phyloP scores from a whole-genome alignment of 2,113 vertebrate genomes.

The Euleptes europaea region DNA sequence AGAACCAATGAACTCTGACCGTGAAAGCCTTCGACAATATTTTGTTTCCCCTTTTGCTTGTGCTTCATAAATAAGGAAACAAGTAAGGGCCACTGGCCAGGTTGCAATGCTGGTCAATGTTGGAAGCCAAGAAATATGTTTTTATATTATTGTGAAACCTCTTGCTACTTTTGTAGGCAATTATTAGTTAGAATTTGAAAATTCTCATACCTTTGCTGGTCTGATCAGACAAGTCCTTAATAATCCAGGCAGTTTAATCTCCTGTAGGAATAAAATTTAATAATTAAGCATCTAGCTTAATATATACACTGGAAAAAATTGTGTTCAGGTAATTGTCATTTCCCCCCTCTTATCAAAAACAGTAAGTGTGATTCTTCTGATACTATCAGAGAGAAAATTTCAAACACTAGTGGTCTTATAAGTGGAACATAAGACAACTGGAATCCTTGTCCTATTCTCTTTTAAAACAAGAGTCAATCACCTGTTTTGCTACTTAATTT shows the following conservation, averaged over 20 bases:
- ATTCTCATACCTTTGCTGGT: neutral
- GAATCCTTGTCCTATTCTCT: neutral
- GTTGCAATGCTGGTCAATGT: neutral
- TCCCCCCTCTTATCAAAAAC: neutral
- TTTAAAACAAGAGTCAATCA: neutral
- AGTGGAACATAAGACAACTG: neutral
- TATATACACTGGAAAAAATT: neutral
- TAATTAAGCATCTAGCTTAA: neutral
- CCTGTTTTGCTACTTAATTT: constrained; percentile 9
- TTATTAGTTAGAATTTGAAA: neutral
- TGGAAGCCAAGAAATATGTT: neutral
- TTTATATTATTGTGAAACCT: neutral
- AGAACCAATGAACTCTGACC: too few species aligned
- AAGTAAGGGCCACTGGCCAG: neutral
- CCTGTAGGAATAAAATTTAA: neutral
- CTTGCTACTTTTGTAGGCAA: neutral
- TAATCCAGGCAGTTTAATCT: constrained; percentile 34
- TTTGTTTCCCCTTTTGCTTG: too few species aligned
- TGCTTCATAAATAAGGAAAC: too few species aligned
- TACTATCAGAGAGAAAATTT: neutral
- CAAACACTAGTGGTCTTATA: neutral
- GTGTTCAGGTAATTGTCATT: neutral
- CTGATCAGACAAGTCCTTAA: constrained; percentile 6
- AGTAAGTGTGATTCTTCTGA: neutral
- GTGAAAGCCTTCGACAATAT: too few species aligned